Evolutionary conservation across 2,113 vertebrate genomes (phyloP).

Genomic region (Ammodytes dubius): DNA sequence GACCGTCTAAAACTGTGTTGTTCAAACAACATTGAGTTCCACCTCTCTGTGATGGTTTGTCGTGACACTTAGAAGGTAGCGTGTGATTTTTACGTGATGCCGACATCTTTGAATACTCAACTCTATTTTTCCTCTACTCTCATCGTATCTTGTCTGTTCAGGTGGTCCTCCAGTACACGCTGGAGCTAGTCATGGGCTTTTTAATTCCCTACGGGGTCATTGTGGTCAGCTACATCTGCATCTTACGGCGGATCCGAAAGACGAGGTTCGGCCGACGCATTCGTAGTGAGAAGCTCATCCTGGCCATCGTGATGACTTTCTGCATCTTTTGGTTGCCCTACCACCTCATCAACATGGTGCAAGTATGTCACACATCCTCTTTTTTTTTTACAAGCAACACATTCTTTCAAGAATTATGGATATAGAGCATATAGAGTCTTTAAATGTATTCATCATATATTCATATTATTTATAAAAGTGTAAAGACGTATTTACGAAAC

Average conservation of each 20-base stretch:
- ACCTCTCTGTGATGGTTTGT: no score
- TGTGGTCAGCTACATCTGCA: slow-evolving; percentile 86
- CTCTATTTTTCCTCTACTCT: not conserved
- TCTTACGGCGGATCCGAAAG: slow-evolving; percentile 83
- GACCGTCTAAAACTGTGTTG: no score
- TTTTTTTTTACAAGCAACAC: not conserved
- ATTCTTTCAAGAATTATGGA: not conserved
- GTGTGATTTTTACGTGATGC: not conserved
- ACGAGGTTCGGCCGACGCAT: slow-evolving; percentile 82
- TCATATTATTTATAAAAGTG: not conserved
- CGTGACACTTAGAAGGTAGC: no score
- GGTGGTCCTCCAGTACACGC: slow-evolving; percentile 84
- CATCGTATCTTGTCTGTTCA: slow-evolving; percentile 40
- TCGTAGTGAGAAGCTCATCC: slow-evolving; percentile 88
- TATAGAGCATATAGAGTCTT: not conserved
- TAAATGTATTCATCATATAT: not conserved
- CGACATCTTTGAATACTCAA: not conserved
- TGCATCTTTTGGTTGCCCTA: slow-evolving; percentile 92
- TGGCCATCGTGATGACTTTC: slow-evolving; percentile 89
- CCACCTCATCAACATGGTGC: slow-evolving; percentile 88
- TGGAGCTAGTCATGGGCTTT: slow-evolving; percentile 89
- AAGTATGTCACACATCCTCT: slow-evolving; percentile 69
- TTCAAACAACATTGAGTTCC: no score
- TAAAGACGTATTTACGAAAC: not conserved
- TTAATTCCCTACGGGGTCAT: slow-evolving; percentile 88